phyloP scores from a whole-genome alignment of 23 tunicate genomes.

The Styela plicata region DNA sequence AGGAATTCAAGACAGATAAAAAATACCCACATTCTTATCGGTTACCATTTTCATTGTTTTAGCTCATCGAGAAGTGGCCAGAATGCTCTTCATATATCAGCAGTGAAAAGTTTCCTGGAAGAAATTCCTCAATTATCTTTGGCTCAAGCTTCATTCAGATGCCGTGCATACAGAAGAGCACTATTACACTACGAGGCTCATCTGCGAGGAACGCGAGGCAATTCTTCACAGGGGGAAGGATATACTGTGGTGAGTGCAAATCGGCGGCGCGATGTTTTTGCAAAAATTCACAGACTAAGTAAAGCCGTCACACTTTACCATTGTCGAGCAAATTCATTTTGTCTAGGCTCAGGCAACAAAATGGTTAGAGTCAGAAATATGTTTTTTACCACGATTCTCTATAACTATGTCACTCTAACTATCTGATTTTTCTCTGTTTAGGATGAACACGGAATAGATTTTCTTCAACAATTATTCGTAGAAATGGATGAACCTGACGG shows the following conservation, averaged over 20 bases:
- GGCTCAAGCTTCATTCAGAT: constrained; percentile 65
- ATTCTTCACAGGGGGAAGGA: not conserved
- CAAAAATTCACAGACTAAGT: no score
- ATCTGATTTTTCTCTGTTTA: no score
- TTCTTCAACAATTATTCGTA: constrained; percentile 65
- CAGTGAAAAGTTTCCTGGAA: constrained; percentile 32
- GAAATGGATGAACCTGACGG: constrained; percentile 93
- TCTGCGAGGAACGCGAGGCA: constrained; percentile 12
- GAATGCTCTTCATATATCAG: not conserved
- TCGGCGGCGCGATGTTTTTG: no score
- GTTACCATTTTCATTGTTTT: no score
- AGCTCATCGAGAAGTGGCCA: not conserved
- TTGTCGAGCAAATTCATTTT: no score
- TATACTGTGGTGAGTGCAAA: not conserved
- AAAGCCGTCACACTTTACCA: no score
- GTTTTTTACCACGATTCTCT: not conserved
- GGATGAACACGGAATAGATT: constrained; percentile 41
- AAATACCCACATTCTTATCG: no score
- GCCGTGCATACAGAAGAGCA: constrained; percentile 74
- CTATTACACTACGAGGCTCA: constrained; percentile 74
- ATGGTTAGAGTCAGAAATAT: no score
- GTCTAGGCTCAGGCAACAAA: no score
- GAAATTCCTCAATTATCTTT: constrained; percentile 54
- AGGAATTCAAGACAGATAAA: no score
- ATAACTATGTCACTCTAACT: no score